Conservation (phyloP, 2,888 invertebrate genomes). For the Lissonota sp. region DNA sequence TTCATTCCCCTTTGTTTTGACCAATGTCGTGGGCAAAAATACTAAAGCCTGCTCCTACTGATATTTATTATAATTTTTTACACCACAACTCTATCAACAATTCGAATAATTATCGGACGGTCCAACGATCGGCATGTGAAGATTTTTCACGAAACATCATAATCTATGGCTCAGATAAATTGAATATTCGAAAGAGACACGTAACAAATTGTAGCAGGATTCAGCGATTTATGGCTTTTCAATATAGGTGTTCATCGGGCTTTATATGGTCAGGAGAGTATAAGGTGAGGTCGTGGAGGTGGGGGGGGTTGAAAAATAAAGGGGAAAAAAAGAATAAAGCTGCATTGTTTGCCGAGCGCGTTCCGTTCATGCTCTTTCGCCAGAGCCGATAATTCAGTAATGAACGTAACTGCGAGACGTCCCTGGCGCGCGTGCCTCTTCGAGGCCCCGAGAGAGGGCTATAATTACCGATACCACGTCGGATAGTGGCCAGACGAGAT, state of each 20-base stretch:
- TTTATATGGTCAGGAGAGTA: constrained; percentile 19
- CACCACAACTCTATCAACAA: background rate
- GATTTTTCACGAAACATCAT: background rate
- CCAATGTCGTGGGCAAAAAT: background rate
- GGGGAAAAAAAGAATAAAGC: constrained; percentile 69
- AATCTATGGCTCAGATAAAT: background rate
- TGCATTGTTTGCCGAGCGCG: constrained; percentile 81
- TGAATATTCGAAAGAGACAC: background rate
- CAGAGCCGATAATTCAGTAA: constrained; percentile 83
- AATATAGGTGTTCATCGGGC: background rate
- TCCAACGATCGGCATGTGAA: background rate
- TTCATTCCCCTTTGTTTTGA: background rate
- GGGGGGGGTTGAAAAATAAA: constrained; percentile 63
- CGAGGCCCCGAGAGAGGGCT: constrained; percentile 75
- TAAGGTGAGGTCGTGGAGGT: constrained; percentile 50
- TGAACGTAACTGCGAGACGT: constrained; percentile 79
- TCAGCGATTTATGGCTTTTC: background rate
- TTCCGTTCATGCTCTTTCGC: constrained; percentile 42
- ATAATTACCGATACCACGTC: constrained; percentile 83
- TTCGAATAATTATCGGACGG: background rate
- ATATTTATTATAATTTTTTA: background rate
- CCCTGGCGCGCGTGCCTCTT: constrained; percentile 76
- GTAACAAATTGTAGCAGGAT: background rate
- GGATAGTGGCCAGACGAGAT: constrained; percentile 76
- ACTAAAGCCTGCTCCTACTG: no score